Conservation (phyloP, 2,797 vertebrate species). For the Rachycentron canadum region DNA sequence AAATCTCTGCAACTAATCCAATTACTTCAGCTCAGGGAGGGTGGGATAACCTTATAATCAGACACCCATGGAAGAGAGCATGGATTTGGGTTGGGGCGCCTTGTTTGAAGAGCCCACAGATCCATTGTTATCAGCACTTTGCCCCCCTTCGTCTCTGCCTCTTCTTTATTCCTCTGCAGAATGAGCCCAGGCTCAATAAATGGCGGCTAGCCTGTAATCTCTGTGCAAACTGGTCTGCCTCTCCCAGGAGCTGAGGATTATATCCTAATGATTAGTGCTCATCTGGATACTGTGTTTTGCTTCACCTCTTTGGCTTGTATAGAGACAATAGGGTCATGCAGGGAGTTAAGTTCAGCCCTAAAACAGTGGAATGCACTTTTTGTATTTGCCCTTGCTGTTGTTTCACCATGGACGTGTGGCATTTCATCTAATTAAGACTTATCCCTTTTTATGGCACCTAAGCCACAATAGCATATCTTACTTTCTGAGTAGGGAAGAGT, state of each 20-base stretch:
- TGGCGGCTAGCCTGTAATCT: conserved; percentile 84
- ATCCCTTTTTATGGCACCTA: conserved; percentile 50
- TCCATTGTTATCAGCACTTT: conserved; percentile 86
- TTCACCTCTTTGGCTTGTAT: conserved; percentile 80
- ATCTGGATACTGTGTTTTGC: conserved; percentile 85
- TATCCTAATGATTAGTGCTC: conserved; percentile 87
- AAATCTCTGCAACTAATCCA: conserved; percentile 91
- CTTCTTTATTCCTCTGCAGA: conserved; percentile 84
- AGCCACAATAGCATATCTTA: conserved; percentile 45
- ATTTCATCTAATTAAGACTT: conserved; percentile 64
- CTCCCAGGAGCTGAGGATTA: conserved; percentile 86
- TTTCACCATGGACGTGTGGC: conserved; percentile 60
- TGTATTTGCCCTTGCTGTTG: conserved; percentile 79
- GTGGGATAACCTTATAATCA: conserved; percentile 89
- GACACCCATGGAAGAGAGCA: conserved; percentile 85
- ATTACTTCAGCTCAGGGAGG: conserved; percentile 86
- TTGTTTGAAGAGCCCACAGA: conserved; percentile 86
- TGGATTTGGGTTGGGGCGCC: conserved; percentile 82
- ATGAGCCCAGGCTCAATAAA: conserved; percentile 85
- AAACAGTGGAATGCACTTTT: conserved; percentile 68
- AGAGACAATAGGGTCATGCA: conserved; percentile 75
- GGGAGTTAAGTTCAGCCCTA: conserved; percentile 67
- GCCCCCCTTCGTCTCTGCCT: conserved; percentile 78
- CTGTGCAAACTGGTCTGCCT: conserved; percentile 83
- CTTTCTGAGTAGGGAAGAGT: conserved; percentile 22